These are phyloP conservation scores for Spisula solida DNA, from an alignment of 2,888 invertebrate genomes.

Conservation along the genomic window DNA sequence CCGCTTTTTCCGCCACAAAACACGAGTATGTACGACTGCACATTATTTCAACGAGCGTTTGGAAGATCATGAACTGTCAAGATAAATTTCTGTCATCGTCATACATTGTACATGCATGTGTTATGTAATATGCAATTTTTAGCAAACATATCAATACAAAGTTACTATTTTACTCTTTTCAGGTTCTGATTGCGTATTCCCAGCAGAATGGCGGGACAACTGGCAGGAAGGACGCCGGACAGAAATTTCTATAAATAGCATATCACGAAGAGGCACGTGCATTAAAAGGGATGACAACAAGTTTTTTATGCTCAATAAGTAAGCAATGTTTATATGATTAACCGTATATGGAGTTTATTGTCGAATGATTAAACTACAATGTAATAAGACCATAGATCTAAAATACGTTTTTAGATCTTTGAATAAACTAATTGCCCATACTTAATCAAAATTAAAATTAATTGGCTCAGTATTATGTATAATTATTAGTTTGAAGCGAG, in stretches of 20 bases:
- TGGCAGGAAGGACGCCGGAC: constrained; percentile 77
- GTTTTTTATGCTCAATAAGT: constrained; percentile 70
- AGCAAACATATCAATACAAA: not conserved
- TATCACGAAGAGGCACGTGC: constrained; percentile 66
- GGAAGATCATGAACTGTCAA: not conserved
- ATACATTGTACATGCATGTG: not conserved
- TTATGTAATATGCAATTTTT: not conserved
- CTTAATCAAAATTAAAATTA: too few relatives aligned
- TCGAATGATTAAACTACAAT: too few relatives aligned
- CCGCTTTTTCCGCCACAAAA: not conserved
- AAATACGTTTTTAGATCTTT: too few relatives aligned
- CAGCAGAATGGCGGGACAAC: constrained; percentile 75
- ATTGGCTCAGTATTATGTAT: too few relatives aligned
- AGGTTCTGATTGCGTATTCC: constrained; percentile 76
- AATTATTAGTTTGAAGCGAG: too few relatives aligned
- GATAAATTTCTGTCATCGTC: not conserved
- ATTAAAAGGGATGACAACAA: constrained; percentile 60
- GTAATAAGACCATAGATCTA: too few relatives aligned
- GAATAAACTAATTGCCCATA: too few relatives aligned
- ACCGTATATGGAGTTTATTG: too few relatives aligned
- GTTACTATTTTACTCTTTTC: constrained; percentile 42
- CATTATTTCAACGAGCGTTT: not conserved
- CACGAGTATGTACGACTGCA: not conserved
- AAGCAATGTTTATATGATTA: constrained; percentile 26
- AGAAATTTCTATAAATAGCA: constrained; percentile 63